Percentiles rank a stretch among this genome's conserved stretches.
Conservation (phyloP, 2,888 invertebrate species). For the Digitonthophagus gazella region DNA sequence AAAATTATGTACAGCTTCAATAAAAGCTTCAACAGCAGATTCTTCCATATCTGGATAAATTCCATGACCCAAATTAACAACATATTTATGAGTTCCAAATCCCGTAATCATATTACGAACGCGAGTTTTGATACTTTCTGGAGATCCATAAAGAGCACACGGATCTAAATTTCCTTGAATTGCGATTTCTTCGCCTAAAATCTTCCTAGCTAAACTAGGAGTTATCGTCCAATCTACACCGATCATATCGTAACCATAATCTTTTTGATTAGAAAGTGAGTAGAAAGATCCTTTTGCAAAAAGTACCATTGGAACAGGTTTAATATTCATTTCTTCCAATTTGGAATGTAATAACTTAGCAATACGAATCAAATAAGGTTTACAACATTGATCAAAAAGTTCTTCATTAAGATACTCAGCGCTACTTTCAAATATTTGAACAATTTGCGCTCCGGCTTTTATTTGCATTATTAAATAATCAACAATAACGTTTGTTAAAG, state of each 20-base stretch:
- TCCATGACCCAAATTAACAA: conserved; percentile 96
- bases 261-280: conserved; percentile 75
- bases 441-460: conserved; percentile 76
- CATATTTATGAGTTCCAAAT: conserved; percentile 85
- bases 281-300: conserved; percentile 94
- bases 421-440: conserved; percentile 96
- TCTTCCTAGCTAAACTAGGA: conserved; percentile 69
- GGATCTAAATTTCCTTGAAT: conserved; percentile 97
- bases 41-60: conserved; percentile 91
- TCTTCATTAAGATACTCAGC: conserved; percentile 83
- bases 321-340: conserved; percentile 61
- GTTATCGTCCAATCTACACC: conserved; percentile 96
- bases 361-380: conserved; percentile 77
- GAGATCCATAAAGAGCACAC: conserved; percentile 74
- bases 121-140: conserved; percentile 65
- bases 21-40: conserved; percentile 77
- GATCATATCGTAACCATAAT: conserved; percentile 81
- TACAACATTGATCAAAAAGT: conserved; percentile 71
- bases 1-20: conserved; percentile 85
- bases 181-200: conserved; percentile 75
- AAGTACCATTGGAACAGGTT: conserved; percentile 84
- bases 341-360: conserved; percentile 67
- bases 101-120: conserved; percentile 76
- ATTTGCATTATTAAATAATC: conserved; percentile 92
- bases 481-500: conserved; percentile 77